A percentile compares a stretch with the other conserved stretches of the same genome.
phyloP scores from a whole-genome alignment of 23 tunicate species.

The Phallusia fumigata region DNA sequence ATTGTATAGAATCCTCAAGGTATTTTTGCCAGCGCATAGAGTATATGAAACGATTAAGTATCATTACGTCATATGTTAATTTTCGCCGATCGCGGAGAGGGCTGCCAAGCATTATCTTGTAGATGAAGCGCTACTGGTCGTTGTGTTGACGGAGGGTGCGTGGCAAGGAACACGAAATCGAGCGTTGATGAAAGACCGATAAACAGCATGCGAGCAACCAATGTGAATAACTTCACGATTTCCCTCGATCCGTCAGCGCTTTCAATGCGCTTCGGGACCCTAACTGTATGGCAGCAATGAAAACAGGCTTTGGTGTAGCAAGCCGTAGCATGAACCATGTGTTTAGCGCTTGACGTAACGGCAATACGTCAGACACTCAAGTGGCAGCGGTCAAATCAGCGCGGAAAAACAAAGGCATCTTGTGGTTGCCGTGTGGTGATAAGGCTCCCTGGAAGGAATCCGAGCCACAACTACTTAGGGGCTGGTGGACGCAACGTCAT shows the following conservation, averaged over 20 bases:
- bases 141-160: not conserved
- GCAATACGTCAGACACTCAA: not conserved
- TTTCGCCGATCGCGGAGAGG: not conserved
- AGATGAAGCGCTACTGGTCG: not conserved
- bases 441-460: not conserved
- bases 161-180: conserved; percentile 11
- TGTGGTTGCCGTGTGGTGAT: not conserved
- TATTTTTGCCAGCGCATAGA: no score
- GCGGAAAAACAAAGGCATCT: not conserved
- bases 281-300: not conserved
- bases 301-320: not conserved
- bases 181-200: not conserved
- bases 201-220: not conserved
- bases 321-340: not conserved
- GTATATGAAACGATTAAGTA: no score
- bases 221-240: not conserved
- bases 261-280: not conserved
- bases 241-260: not conserved
- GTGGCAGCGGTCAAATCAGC: not conserved
- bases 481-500: not conserved
- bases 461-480: not conserved
- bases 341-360: conserved; percentile 8
- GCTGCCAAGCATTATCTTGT: not conserved
- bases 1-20: no score
- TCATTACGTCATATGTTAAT: not conserved